Base-by-base conservation (phyloP, 2,888 invertebrate genomes). In the Ophonus ardosiacus region DNA sequence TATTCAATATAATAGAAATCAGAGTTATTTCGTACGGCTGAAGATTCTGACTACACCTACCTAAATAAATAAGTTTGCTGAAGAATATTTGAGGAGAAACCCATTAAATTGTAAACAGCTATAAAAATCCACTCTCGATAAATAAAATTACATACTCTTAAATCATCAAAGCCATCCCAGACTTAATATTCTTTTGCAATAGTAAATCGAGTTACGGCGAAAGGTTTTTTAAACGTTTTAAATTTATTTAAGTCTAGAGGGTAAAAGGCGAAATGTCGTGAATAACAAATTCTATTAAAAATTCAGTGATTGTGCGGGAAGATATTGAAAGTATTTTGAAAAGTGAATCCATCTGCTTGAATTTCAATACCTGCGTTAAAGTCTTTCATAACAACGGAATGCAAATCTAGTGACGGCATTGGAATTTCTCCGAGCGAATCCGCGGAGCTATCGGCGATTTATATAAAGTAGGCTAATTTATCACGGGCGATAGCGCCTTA, bases 401-500 rank as follows among this genome's bases (percentile, higher is more conserved):
- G 78, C 59, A 59, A 78, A 78, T 57, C 43, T 57, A 31, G 8
- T 7, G 78, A 0, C 57, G 78, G 38, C 21, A 18, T 57, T 15
- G 57, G 15, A 51, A 51, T 51, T 13, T 31, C 18, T 56, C 10
- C n/a, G 7, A 31, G 5, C 78, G 78, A 17, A 15, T 8, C 78
- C 24, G 78, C 2, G 57, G 17, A 43, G 71, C 71, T 43, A 74
- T 40, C 71, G 71, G 71, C 71, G 71, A 74, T 74, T 74, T 43
- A 78, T 78, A 24, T 57, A 59, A 57, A 78, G 59, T 57, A 59
- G 56, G 78, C 78, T 78, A 78, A 78, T 78, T 78, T 78, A 78
- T 78, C 78, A 78, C 31, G n/a, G 7, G 78, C 78, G 78, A 78
- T 78, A 78, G 24, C 78, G 78, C 57, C 43, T 78, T 78, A 78